A percentile compares a stretch with the other conserved stretches of the same genome.
phyloP scores from a whole-genome alignment of 1,140 invertebrate genomes.

The Cydia fagiglandana region DNA sequence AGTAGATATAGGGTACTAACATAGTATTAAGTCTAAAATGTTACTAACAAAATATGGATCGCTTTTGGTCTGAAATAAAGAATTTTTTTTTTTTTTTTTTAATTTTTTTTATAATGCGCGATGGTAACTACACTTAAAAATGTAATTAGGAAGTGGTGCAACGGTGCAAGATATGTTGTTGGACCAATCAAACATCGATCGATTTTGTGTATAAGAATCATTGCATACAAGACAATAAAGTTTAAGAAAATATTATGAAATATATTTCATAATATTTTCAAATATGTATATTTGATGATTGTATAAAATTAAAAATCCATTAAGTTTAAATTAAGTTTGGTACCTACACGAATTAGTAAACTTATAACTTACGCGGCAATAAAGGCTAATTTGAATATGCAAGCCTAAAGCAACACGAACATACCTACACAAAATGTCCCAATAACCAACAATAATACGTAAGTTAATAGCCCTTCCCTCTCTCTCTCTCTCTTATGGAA shows the following conservation, averaged over 20 bases:
- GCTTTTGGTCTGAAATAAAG: too few species aligned
- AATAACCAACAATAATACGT: not conserved
- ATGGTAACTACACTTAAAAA: not conserved
- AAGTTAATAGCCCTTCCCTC: too few species aligned
- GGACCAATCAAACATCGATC: not conserved
- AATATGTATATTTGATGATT: not conserved
- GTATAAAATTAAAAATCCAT: constrained; percentile 2
- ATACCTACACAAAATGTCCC: not conserved
- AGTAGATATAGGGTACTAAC: too few species aligned
- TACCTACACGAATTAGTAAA: not conserved
- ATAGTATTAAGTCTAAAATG: too few species aligned
- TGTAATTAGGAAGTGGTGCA: not conserved
- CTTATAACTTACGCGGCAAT: not conserved
- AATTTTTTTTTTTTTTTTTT: too few species aligned
- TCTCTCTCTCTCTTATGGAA: too few species aligned
- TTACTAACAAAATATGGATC: too few species aligned
- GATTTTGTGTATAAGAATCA: too few species aligned
- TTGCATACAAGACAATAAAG: too few species aligned
- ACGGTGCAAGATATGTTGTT: not conserved
- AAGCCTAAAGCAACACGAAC: constrained; percentile 9
- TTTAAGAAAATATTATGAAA: not conserved
- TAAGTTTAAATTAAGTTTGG: not conserved
- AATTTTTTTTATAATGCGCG: too few species aligned
- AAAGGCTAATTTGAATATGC: not conserved
- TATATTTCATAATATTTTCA: too few species aligned